Evolutionary conservation across 2,797 vertebrate genomes (phyloP), one percentile per base, ranked within the genome.

Genomic region (Paedocypris micromegethes): DNA sequence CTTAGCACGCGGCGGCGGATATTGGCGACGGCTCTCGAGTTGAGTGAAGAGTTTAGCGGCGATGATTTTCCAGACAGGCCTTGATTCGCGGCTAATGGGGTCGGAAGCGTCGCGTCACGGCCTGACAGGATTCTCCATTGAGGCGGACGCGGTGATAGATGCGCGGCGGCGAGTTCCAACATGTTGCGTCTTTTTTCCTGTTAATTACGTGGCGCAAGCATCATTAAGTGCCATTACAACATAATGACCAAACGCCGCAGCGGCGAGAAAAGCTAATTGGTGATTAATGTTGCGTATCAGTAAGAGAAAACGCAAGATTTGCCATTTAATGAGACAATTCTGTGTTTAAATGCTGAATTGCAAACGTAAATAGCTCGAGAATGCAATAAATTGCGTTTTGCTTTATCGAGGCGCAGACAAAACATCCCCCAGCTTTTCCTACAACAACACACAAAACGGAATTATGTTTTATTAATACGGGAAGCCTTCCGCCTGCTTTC

Each of bases 241-340:
- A 90, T 95, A 93, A 96, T 92, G 79, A 85, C 91, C 92, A 91
- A 93, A 93, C 93, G 94, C 91, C 93, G 91, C 90, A 89, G 38
- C 92, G 91, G 91, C 91, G 91, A 92, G 91, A 92, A 90, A 89
- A 92, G 91, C 92, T 96, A 96, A 96, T 95, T 95, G 93, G 90
- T 94, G 95, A 94, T 94, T 98, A 98, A 98, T 97, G 94, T 96
- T 94, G 91, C 95, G 93, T 94, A 93, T 92, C 93, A 91, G 89
- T 90, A 92, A 94, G 91, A 94, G 92, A 93, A 88, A 90, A 91
- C 85, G 80, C 91, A 93, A 93, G 92, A 94, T 91, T 92, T 88
- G 88, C 83, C 88, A 81, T 92, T 91, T 95, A 95, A 97, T 96
- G 93, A 91, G 90, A 94, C 86, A 93, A 86, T 80, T 81, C 86